Evolutionary conservation across 2,797 vertebrate species (phyloP).

Genomic region (Scolopax bukidnonensis): DNA sequence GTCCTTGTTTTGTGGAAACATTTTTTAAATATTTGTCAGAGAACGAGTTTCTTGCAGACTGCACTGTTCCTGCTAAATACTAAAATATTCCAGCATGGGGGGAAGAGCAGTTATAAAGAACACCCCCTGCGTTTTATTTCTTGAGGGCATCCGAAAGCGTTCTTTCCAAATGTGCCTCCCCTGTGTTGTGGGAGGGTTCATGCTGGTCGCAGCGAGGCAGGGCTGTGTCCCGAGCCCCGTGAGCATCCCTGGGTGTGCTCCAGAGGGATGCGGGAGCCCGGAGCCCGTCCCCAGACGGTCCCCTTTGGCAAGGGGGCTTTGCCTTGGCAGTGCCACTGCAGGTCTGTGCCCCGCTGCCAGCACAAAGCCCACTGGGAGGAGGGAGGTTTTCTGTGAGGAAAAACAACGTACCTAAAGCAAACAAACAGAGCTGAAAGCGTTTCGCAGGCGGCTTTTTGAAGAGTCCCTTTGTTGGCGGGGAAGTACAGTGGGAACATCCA

Average conservation of each 20-base stretch:
- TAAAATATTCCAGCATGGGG: not conserved
- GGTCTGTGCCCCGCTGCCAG: not conserved
- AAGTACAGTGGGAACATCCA: not conserved
- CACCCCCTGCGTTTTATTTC: not conserved
- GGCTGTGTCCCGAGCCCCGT: not conserved
- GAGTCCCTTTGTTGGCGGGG: not conserved
- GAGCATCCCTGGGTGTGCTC: not conserved
- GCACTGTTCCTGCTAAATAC: not conserved
- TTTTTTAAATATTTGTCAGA: conserved; percentile 32
- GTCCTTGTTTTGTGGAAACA: conserved; percentile 45
- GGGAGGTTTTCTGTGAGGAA: not conserved
- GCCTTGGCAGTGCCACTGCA: fast-evolving
- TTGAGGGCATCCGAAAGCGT: not conserved
- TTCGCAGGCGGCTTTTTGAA: not conserved
- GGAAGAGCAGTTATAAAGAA: not conserved
- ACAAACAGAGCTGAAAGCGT: not conserved
- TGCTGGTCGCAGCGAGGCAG: not conserved
- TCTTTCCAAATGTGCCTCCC: not conserved
- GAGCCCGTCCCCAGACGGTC: not conserved
- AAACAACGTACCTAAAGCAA: not conserved
- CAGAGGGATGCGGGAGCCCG: not conserved
- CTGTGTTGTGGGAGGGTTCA: not conserved
- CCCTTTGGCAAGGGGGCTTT: not conserved
- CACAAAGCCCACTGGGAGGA: not conserved
- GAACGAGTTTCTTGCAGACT: not conserved